phyloP scores from a whole-genome alignment of 1,140 invertebrate species.

The Temnothorax longispinosus region DNA sequence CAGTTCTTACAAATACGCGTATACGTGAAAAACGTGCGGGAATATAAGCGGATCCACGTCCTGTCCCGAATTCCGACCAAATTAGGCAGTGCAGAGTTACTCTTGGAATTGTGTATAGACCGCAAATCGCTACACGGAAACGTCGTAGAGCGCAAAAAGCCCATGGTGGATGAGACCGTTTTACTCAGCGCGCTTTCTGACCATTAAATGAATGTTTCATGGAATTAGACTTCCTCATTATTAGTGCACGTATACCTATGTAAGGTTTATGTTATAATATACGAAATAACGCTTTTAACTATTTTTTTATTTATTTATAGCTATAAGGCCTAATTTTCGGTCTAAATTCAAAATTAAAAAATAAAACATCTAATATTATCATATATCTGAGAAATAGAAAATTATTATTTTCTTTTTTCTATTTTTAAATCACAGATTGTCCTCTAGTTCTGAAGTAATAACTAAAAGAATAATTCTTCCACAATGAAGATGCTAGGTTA shows the following conservation, averaged over 20 bases:
- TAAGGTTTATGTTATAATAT: not conserved
- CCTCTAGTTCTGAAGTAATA: not conserved
- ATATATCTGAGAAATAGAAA: not conserved
- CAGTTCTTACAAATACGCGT: conserved; percentile 19
- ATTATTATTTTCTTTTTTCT: not conserved
- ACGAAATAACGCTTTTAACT: not conserved
- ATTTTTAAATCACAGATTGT: not conserved
- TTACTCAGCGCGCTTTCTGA: conserved; percentile 9
- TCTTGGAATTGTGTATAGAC: not conserved
- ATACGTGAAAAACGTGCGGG: conserved; percentile 18
- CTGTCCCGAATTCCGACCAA: conserved; percentile 38
- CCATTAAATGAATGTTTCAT: conserved; percentile 14
- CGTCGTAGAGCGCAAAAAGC: conserved; percentile 6
- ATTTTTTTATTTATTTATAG: not conserved
- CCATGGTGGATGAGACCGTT: not conserved
- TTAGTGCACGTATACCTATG: not conserved
- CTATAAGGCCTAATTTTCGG: not conserved
- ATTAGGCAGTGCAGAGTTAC: not conserved
- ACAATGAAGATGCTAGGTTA: not conserved
- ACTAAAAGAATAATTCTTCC: not conserved
- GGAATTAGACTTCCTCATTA: conserved; percentile 7
- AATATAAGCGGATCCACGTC: conserved; percentile 27
- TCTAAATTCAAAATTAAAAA: not conserved
- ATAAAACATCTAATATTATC: not conserved
- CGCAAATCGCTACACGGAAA: conserved; percentile 11